Conservation (phyloP, 2,797 vertebrate species). For the Sebastes dallii region DNA sequence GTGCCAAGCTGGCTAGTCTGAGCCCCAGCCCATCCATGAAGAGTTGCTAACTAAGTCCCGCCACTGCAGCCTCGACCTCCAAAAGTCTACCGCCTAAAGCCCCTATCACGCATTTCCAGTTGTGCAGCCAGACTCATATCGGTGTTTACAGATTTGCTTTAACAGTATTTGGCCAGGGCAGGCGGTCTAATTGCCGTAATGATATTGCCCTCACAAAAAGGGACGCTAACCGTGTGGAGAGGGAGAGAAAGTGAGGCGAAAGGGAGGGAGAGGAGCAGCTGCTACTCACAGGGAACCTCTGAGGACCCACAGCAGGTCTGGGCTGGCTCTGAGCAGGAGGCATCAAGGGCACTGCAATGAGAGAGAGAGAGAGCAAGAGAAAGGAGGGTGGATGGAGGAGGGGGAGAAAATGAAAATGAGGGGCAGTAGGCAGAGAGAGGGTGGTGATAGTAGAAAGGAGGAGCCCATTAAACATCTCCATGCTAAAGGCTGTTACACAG, state of each 20-base stretch:
- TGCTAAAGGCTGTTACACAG: slow-evolving; percentile 51
- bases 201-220: slow-evolving; percentile 83
- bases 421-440: slow-evolving; percentile 58
- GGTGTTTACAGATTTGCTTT: slow-evolving; percentile 88
- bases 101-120: slow-evolving; percentile 88
- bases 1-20: slow-evolving; percentile 78
- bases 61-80: slow-evolving; percentile 58
- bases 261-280: slow-evolving; percentile 83
- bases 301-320: slow-evolving; percentile 94
- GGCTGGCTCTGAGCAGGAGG: slow-evolving; percentile 94
- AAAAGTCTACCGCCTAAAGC: slow-evolving; percentile 86
- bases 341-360: slow-evolving; percentile 95
- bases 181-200: slow-evolving; percentile 86
- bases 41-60: slow-evolving; percentile 83
- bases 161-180: slow-evolving; percentile 83
- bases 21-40: slow-evolving; percentile 79
- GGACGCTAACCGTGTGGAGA: slow-evolving; percentile 76
- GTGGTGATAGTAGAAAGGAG: slow-evolving; percentile 50
- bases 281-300: slow-evolving; percentile 98
- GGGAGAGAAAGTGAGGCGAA: slow-evolving; percentile 68
- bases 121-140: slow-evolving; percentile 83
- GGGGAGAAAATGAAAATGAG: slow-evolving; percentile 59
- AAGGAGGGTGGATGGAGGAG: slow-evolving; percentile 27
- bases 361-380: slow-evolving; percentile 47
- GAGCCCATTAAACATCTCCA: slow-evolving; percentile 58